Evolutionary conservation across 2,113 vertebrate species (phyloP).

Genomic region (pig (Sus scrofa)): T2T-Sscrofa CM000828.6:30143501-30144000

Average conservation of each 20-base stretch:
- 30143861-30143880: not conserved
- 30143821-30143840: not conserved
- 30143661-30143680: not conserved
- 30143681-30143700: not conserved
- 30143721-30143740: not conserved
- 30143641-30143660: not conserved
- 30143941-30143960: slow-evolving; percentile 61
- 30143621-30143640: not conserved
- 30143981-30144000: not conserved
- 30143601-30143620: not conserved
- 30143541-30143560: too few species aligned
- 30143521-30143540: rapidly evolving
- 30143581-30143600: not conserved
- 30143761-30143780: slow-evolving; percentile 46
- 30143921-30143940: not conserved
- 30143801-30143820: not conserved
- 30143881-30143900: not conserved
- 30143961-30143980: slow-evolving; percentile 62
- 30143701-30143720: not conserved
- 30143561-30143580: not conserved
- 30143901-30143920: slow-evolving; percentile 1
- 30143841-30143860: not conserved
- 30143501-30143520: not conserved
- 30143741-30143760: not conserved
- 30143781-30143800: not conserved